These are phyloP conservation scores for Sebastiscus albofasciatus DNA, from an alignment of 2,797 vertebrate species.

Conservation along the genomic window DNA sequence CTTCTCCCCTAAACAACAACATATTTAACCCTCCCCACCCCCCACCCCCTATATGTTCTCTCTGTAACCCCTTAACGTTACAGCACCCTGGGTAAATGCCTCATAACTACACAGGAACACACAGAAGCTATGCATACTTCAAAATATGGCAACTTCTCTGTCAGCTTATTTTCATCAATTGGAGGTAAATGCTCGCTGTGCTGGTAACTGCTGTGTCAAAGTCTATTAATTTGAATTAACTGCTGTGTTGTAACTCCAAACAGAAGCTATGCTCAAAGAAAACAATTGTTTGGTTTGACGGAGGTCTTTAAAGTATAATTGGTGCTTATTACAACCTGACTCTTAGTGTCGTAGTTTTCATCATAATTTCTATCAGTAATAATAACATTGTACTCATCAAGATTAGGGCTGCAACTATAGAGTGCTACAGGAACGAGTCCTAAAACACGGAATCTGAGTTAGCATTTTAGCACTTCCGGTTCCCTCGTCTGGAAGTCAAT, in stretches of 20 bases:
- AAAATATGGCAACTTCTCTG: neutral
- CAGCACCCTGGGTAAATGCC: slow-evolving; percentile 5
- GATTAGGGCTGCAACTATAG: neutral
- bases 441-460: too few species aligned
- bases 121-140: slow-evolving; percentile 1
- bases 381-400: neutral
- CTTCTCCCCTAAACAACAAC: neutral
- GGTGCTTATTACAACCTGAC: neutral
- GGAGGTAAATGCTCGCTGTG: neutral
- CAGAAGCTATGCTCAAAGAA: neutral
- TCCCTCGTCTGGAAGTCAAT: too few species aligned
- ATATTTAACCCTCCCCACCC: neutral
- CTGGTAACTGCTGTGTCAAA: slow-evolving; percentile 3
- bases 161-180: slow-evolving; percentile 4
- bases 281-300: neutral
- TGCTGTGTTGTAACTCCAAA: neutral
- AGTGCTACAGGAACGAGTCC: too few species aligned
- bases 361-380: neutral
- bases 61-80: slow-evolving; percentile 4
- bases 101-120: neutral
- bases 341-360: neutral
- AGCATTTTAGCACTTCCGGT: too few species aligned
- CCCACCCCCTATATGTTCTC: neutral
- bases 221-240: neutral
- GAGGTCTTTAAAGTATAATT: neutral